phyloP scores from a whole-genome alignment of 2,888 invertebrate genomes.

The Sphecodes monilicornis region DNA sequence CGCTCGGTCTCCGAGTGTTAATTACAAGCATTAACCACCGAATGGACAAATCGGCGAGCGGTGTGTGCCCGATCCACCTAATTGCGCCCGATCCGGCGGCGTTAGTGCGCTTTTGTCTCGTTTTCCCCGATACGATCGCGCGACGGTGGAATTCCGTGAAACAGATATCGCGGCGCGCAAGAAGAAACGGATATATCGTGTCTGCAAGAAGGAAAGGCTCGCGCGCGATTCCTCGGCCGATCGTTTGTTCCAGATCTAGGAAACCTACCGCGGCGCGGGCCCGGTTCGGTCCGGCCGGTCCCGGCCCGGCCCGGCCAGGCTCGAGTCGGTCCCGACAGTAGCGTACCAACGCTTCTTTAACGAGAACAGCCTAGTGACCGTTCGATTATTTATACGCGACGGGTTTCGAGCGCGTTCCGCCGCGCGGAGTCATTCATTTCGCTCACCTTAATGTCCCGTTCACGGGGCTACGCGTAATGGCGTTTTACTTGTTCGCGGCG shows the following conservation, averaged over 20 bases:
- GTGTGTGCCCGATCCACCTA: constrained; percentile 9
- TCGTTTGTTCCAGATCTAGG: constrained; percentile 70
- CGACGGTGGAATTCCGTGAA: constrained; percentile 52
- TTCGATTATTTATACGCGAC: constrained; percentile 53
- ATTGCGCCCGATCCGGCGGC: constrained; percentile 25
- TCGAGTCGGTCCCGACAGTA: constrained; percentile 31
- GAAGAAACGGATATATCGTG: constrained; percentile 59
- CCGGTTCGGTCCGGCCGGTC: neutral
- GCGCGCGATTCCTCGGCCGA: constrained; percentile 58
- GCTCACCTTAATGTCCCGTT: constrained; percentile 45
- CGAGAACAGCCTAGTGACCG: constrained; percentile 25
- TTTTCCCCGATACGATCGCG: constrained; percentile 36
- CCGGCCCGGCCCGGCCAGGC: constrained; percentile 2
- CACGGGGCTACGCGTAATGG: constrained; percentile 47
- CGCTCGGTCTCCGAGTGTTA: constrained; percentile 46
- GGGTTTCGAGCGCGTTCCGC: constrained; percentile 39
- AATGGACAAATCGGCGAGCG: constrained; percentile 45
- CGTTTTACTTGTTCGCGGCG: constrained; percentile 43
- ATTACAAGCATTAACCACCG: constrained; percentile 53
- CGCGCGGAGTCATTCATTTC: constrained; percentile 49
- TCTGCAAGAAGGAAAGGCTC: constrained; percentile 52
- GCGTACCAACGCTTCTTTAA: constrained; percentile 60
- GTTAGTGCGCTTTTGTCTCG: constrained; percentile 37
- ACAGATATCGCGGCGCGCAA: constrained; percentile 43
- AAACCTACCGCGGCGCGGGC: constrained; percentile 62